These are phyloP conservation scores for Rhyzopertha dominica DNA, from an alignment of 1,140 invertebrate genomes.

Conservation along the genomic window DNA sequence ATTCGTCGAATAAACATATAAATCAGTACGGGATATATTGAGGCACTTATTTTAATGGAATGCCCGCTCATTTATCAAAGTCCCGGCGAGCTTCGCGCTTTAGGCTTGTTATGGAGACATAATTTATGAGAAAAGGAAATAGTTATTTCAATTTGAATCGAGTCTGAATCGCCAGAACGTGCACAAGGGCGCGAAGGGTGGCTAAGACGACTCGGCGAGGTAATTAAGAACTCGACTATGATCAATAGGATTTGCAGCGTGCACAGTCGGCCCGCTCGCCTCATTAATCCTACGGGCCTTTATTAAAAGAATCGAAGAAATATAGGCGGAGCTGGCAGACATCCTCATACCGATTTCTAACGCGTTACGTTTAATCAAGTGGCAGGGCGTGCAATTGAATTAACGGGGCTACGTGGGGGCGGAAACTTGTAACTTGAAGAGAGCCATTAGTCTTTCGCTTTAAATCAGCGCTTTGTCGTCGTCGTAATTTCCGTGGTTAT, in stretches of 20 bases:
- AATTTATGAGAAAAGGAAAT: constrained; percentile 41
- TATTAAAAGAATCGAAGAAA: constrained; percentile 40
- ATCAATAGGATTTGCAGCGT: constrained; percentile 29
- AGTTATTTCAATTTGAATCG: constrained; percentile 40
- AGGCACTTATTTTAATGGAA: constrained; percentile 42
- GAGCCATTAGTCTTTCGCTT: constrained; percentile 37
- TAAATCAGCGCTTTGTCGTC: constrained; percentile 38
- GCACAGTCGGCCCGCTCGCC: constrained; percentile 23
- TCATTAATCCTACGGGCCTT: constrained; percentile 38
- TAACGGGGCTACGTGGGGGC: constrained; percentile 35
- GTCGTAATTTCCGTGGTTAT: constrained; percentile 15
- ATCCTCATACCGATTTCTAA: constrained; percentile 22
- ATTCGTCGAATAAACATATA: constrained; percentile 38
- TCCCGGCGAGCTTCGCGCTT: constrained; percentile 20
- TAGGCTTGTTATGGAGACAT: constrained; percentile 34
- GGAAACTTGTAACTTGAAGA: constrained; percentile 39
- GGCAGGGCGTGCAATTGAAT: constrained; percentile 38
- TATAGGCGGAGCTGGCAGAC: constrained; percentile 33
- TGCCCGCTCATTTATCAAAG: constrained; percentile 40
- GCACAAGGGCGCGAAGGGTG: constrained; percentile 29
- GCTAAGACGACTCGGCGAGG: constrained; percentile 24
- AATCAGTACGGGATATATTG: constrained; percentile 38
- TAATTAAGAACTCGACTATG: constrained; percentile 35
- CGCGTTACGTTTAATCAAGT: constrained; percentile 39
- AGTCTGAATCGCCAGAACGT: constrained; percentile 28